A percentile compares a stretch with the other conserved stretches of the same genome.
These are phyloP conservation scores for Thaleichthys pacificus DNA, from an alignment of 2,797 vertebrate species.

Conservation along the genomic window DNA sequence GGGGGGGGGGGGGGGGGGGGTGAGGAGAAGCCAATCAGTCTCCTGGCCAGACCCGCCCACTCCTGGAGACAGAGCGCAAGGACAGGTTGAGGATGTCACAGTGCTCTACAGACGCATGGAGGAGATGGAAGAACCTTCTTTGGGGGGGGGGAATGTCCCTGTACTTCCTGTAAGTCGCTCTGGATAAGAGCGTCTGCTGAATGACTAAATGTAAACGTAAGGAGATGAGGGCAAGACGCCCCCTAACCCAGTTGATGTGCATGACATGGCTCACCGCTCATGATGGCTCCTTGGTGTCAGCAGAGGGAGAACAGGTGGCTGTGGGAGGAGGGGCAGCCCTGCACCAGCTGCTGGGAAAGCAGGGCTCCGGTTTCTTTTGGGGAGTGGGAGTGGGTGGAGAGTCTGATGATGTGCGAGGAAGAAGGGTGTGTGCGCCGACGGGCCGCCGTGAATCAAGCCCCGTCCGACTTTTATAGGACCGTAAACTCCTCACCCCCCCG, in stretches of 20 bases:
- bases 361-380: neutral
- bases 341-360: neutral
- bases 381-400: neutral
- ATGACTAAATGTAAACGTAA: too few relatives aligned
- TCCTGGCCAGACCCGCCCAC: conserved; percentile 27
- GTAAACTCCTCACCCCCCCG: neutral
- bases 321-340: neutral
- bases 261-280: neutral
- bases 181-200: too few relatives aligned
- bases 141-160: too few relatives aligned
- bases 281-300: too few relatives aligned
- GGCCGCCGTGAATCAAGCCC: neutral
- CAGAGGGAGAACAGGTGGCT: too few relatives aligned
- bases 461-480: neutral
- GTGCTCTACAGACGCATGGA: conserved; percentile 29
- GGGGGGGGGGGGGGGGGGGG: conserved; percentile 53
- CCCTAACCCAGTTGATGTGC: too few relatives aligned
- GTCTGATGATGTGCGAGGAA: neutral
- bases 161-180: too few relatives aligned
- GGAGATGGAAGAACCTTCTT: neutral
- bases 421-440: neutral
- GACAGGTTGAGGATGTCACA: conserved; percentile 36
- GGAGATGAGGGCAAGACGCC: neutral
- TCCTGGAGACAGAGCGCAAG: conserved; percentile 7
- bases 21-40: conserved; percentile 55